Conservation (phyloP, 1,140 invertebrate species). For the Neodiprion pinetum region DNA sequence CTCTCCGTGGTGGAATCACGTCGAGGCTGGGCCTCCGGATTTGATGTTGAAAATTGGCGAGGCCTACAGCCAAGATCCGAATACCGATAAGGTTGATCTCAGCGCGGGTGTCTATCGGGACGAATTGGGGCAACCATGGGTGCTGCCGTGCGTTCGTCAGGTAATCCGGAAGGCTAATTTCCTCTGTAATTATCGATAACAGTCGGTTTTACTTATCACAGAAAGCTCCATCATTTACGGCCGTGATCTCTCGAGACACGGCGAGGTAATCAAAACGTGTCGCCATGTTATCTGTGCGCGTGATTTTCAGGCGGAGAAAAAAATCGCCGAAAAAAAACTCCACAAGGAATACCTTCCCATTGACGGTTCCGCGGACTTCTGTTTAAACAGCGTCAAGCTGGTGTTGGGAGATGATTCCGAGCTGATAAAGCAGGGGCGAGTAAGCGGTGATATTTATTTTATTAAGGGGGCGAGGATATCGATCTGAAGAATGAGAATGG, state of each 20-base stretch:
- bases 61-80: conserved; percentile 88
- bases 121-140: conserved; percentile 91
- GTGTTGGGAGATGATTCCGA: conserved; percentile 83
- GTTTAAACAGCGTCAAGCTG: conserved; percentile 76
- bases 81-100: conserved; percentile 94
- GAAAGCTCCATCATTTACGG: background rate
- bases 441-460: conserved; percentile 47
- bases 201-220: background rate
- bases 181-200: background rate
- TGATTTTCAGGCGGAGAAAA: conserved; percentile 73
- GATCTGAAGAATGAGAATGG: conserved; percentile 1
- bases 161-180: conserved; percentile 50
- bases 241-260: too few relatives aligned
- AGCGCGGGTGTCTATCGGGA: conserved; percentile 95
- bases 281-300: too few relatives aligned
- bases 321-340: conserved; percentile 71
- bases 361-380: conserved; percentile 77
- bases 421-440: conserved; percentile 75
- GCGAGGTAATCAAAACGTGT: background rate
- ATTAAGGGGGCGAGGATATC: conserved; percentile 6
- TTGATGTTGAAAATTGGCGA: conserved; percentile 94
- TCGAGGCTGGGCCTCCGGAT: conserved; percentile 95
- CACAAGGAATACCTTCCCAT: conserved; percentile 96
- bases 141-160: conserved; percentile 86
- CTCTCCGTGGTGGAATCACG: conserved; percentile 78